Evolutionary conservation across 2,797 vertebrate genomes (phyloP).

Genomic region (Toxotes lorentzi): DNA sequence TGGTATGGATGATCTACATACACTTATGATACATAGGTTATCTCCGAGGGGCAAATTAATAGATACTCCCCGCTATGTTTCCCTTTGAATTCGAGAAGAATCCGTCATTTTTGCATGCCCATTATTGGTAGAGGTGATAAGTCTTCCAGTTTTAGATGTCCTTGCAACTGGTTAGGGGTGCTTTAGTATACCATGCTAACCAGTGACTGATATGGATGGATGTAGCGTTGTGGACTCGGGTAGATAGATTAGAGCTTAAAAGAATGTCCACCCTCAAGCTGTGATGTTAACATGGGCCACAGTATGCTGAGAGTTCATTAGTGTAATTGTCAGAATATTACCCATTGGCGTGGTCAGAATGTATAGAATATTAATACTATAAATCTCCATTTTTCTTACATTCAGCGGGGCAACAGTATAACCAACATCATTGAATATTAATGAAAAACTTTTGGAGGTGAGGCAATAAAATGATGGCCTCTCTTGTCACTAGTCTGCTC

Average conservation of each 20-base stretch:
- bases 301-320: conserved; percentile 77
- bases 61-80: conserved; percentile 74
- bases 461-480: conserved; percentile 46
- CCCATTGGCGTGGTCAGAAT: conserved; percentile 77
- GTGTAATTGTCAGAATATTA: conserved; percentile 79
- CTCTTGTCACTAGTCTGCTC: conserved; percentile 21
- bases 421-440: conserved; percentile 67
- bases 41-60: conserved; percentile 80
- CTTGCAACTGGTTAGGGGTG: conserved; percentile 68
- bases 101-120: conserved; percentile 75
- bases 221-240: conserved; percentile 52
- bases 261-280: conserved; percentile 77
- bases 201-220: conserved; percentile 71
- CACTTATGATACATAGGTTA: conserved; percentile 80
- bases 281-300: conserved; percentile 76
- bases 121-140: conserved; percentile 76
- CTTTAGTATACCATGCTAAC: conserved; percentile 55
- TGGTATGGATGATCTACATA: conserved; percentile 78
- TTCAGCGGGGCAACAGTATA: conserved; percentile 41
- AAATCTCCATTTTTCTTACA: conserved; percentile 67
- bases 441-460: conserved; percentile 57
- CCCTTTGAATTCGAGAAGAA: conserved; percentile 76
- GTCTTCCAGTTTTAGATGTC: conserved; percentile 79
- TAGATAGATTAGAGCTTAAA: conserved; percentile 73
- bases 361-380: conserved; percentile 77